phyloP scores from a whole-genome alignment of 2,888 invertebrate genomes.

The Apamea epomidion region DNA sequence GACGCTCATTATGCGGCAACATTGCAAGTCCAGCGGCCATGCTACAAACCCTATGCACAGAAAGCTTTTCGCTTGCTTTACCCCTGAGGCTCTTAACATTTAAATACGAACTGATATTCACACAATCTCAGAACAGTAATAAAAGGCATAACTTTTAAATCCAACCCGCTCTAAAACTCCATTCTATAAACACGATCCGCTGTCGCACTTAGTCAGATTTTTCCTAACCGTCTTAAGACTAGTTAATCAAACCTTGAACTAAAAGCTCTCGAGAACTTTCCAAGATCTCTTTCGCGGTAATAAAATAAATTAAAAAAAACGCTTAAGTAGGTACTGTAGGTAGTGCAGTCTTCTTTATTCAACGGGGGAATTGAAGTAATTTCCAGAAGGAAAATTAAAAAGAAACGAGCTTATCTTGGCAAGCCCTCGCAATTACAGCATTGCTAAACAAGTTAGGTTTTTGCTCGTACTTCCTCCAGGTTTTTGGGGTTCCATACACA shows the following conservation, averaged over 20 bases:
- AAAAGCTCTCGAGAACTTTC: slow-evolving; percentile 70
- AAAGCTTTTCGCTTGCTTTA: not conserved
- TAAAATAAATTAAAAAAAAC: slow-evolving; percentile 75
- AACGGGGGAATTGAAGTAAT: slow-evolving; percentile 84
- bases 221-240: slow-evolving; percentile 34
- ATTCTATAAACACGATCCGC: slow-evolving; percentile 25
- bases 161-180: slow-evolving; percentile 15
- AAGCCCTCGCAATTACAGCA: slow-evolving; percentile 81
- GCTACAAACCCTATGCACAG: not conserved
- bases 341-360: slow-evolving; percentile 83
- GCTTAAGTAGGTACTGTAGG: slow-evolving; percentile 67
- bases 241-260: slow-evolving; percentile 75
- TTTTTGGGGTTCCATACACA: slow-evolving; percentile 39
- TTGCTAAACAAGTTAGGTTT: slow-evolving; percentile 76
- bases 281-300: slow-evolving; percentile 73
- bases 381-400: slow-evolving; percentile 86
- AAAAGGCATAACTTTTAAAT: slow-evolving; percentile 23
- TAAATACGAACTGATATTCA: not conserved
- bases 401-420: slow-evolving; percentile 84
- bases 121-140: not conserved
- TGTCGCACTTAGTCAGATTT: slow-evolving; percentile 45
- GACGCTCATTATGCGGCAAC: not conserved
- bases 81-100: not conserved
- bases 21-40: not conserved
- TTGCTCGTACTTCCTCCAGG: slow-evolving; percentile 37